These are phyloP conservation scores for Thecophora atra DNA, from an alignment of 2,888 invertebrate species.

Conservation along the genomic window DNA sequence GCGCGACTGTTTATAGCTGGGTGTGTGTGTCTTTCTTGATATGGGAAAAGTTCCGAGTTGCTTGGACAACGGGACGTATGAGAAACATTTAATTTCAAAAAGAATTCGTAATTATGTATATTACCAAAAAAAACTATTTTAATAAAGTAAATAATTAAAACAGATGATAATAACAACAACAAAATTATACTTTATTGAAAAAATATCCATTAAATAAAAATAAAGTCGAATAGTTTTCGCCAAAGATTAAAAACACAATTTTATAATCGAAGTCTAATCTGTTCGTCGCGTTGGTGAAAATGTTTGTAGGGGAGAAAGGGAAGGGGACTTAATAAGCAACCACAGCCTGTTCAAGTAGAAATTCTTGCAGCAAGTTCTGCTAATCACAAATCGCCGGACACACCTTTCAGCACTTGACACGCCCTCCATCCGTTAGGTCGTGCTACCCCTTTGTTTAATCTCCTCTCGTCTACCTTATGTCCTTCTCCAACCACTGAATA, in stretches of 20 bases:
- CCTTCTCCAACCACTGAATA: not conserved
- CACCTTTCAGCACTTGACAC: no score
- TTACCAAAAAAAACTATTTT: not conserved
- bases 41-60: not conserved
- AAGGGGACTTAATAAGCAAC: no score
- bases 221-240: not conserved
- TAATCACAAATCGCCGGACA: no score
- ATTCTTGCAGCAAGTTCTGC: not conserved
- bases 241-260: no score
- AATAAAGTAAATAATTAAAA: not conserved
- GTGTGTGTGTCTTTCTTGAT: not conserved
- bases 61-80: not conserved
- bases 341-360: no score
- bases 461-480: not conserved
- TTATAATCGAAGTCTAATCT: no score
- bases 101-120: not conserved
- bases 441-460: not conserved
- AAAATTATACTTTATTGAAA: not conserved
- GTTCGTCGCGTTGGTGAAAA: no score
- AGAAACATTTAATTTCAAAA: not conserved
- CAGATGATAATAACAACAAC: not conserved
- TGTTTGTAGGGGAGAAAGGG: no score
- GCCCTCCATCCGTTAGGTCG: not conserved
- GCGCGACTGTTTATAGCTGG: no score
- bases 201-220: not conserved